Evolutionary conservation across 1,140 invertebrate species (phyloP), one percentile per base, ranked within the genome.

Genomic region (Zaprionus taronus): DNA sequence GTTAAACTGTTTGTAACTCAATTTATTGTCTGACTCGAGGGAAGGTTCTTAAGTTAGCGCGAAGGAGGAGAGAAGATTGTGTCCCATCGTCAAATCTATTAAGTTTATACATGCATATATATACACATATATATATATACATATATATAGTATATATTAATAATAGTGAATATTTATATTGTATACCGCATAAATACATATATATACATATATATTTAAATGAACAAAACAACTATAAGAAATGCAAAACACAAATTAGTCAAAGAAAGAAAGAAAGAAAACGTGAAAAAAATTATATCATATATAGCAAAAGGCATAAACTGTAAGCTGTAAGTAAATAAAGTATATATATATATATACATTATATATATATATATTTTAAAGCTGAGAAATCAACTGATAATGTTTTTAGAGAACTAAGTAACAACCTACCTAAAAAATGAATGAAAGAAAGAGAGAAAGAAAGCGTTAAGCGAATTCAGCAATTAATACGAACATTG

Each of bases 351-450:
- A 70, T n/a, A n/a, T 56, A 64, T 79, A 79, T 79, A 90, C 7
- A 28, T 89, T 84, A 89, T 85, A 20, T 20, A 89, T 85, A 90
- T 81, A 79, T 81, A 79, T 84, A 90, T 89, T 84, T 89, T 85
- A 90, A 89, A 63, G 66, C 73, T 72, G 55, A 79, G 82, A 80
- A 74, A 87, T 68, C 74, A 84, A 89, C 81, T 83, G 75, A 84
- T 61, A 61, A 89, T 68, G 81, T 90, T 90, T 85, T 77, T 90
- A 90, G 86, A 90, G 86, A 31, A 81, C 79, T 90, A 89, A 89
- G 84, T 90, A 89, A 87, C 81, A 90, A 89, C 84, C 84, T 89
- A 89, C 84, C 84, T 90, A 90, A 81, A 80, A 82, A 24, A 81
- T 26, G 20, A 51, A 51, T 5, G 5, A 66, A 26, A 5, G 24